Percentiles rank a stretch among this genome's conserved stretches.
phyloP scores from a whole-genome alignment of 2,113 vertebrate species.

The Ondatra zibethicus region DNA sequence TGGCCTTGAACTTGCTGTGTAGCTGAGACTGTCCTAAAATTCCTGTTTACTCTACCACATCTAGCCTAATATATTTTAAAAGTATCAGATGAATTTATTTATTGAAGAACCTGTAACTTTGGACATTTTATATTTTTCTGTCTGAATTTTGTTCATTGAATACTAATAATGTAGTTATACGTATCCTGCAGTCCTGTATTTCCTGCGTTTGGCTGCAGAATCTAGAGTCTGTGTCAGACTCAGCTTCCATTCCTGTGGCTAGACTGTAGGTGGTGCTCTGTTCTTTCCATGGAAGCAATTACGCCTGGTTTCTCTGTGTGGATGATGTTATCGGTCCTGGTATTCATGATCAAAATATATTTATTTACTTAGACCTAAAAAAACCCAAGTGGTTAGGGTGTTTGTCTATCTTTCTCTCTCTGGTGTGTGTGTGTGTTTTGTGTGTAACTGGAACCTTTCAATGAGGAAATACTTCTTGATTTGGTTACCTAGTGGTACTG shows the following conservation, averaged over 20 bases:
- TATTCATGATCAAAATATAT: neutral
- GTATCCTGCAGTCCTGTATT: neutral
- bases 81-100: neutral
- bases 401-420: neutral
- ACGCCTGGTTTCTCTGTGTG: neutral
- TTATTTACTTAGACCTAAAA: neutral
- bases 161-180: neutral
- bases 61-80: neutral
- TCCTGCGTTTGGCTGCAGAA: neutral
- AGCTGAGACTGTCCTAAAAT: neutral
- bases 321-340: neutral
- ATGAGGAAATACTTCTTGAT: neutral
- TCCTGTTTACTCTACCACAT: neutral
- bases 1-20: neutral
- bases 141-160: neutral
- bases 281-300: neutral
- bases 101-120: neutral
- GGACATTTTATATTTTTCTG: neutral
- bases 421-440: neutral
- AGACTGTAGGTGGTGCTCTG: conserved; percentile 64
- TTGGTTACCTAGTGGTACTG: neutral
- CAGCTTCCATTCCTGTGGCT: neutral
- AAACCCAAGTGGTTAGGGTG: neutral
- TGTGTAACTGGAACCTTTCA: neutral
- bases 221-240: neutral